Evolutionary conservation across 1,140 invertebrate species (phyloP).

Genomic region (Drosophila sp.): DNA sequence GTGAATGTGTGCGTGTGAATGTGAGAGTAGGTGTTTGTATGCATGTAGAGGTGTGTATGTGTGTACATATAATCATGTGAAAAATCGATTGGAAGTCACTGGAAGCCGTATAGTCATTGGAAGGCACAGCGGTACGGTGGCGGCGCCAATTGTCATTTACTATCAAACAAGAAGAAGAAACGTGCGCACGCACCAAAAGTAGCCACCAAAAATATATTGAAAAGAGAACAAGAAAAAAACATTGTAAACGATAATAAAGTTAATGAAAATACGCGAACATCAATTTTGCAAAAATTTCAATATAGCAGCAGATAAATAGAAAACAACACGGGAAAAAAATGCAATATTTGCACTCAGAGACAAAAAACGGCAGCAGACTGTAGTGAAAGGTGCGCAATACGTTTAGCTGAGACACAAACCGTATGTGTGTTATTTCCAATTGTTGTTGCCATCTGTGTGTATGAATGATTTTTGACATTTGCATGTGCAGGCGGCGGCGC

Average conservation of each 20-base stretch:
- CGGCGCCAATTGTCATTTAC: slow-evolving; percentile 79
- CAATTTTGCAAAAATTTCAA: slow-evolving; percentile 27
- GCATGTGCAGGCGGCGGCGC: slow-evolving; percentile 49
- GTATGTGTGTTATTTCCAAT: slow-evolving; percentile 35
- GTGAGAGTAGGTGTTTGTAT: slow-evolving; percentile 6
- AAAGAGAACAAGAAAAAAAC: slow-evolving; percentile 30
- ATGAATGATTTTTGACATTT: slow-evolving; percentile 43
- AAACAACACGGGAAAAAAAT: slow-evolving; percentile 14
- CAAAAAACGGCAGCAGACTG: slow-evolving; percentile 8
- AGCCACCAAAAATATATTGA: slow-evolving; percentile 25
- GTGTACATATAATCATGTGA: slow-evolving; percentile 79
- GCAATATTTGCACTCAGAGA: slow-evolving; percentile 29
- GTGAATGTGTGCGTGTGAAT: slow-evolving; percentile 8
- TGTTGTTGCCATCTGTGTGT: slow-evolving; percentile 44
- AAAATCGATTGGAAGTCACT: slow-evolving; percentile 83
- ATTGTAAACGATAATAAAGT: slow-evolving; percentile 28
- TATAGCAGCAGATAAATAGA: slow-evolving; percentile 4
- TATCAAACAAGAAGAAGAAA: slow-evolving; percentile 73
- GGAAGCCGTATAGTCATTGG: slow-evolving; percentile 63
- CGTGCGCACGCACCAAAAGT: slow-evolving; percentile 46
- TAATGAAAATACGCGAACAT: slow-evolving; percentile 21
- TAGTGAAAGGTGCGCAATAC: slow-evolving; percentile 55
- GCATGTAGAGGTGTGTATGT: slow-evolving; percentile 40
- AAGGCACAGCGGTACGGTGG: slow-evolving; percentile 51
- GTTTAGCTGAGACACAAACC: slow-evolving; percentile 47